phyloP scores from a whole-genome alignment of 2,888 invertebrate genomes.

The Pteria penguin region DNA sequence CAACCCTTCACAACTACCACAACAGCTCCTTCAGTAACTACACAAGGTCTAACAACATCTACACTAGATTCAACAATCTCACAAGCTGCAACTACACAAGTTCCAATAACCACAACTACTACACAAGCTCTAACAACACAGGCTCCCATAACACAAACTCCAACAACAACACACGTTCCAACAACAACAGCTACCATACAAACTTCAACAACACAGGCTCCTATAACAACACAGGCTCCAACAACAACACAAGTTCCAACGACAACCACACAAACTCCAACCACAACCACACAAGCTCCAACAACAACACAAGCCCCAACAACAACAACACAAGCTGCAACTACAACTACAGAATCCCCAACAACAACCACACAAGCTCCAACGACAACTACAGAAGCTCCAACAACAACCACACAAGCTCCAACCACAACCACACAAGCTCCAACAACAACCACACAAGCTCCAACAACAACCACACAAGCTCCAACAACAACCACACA shows the following conservation, averaged over 20 bases:
- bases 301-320: not conserved
- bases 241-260: conserved; percentile 16
- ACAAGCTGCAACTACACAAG: not conserved
- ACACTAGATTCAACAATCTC: not conserved
- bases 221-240: conserved; percentile 1
- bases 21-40: not conserved
- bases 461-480: not conserved
- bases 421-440: not conserved
- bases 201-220: conserved; percentile 8
- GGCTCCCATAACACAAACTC: conserved; percentile 5
- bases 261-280: not conserved
- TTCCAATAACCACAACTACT: not conserved
- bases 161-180: conserved; percentile 10
- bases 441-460: not conserved
- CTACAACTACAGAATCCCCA: not conserved
- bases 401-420: not conserved
- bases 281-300: not conserved
- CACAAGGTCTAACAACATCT: not conserved
- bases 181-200: conserved; percentile 18
- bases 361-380: not conserved
- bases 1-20: not conserved
- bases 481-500: not conserved
- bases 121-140: not conserved
- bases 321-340: not conserved
- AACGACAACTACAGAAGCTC: not conserved